These are phyloP conservation scores for Polietes domitor DNA, from an alignment of 2,888 invertebrate genomes.

Conservation along the genomic window DNA sequence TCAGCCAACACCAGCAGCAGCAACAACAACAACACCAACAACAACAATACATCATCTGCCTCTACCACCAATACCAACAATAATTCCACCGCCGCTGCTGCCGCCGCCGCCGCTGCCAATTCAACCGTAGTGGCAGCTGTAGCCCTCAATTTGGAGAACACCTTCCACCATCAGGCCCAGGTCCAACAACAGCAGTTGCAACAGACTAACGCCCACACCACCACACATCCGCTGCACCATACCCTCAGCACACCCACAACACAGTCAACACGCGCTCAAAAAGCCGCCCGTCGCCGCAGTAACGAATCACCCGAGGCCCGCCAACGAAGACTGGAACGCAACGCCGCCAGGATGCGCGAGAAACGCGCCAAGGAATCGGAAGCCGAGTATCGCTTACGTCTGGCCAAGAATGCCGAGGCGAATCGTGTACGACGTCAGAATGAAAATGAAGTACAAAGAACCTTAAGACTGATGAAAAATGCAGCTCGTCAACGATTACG, in stretches of 20 bases:
- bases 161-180: conserved; percentile 69
- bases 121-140: conserved; percentile 67
- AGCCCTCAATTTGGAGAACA: conserved; percentile 72
- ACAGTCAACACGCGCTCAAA: conserved; percentile 75
- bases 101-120: conserved; percentile 73
- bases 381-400: conserved; percentile 78
- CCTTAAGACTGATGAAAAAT: conserved; percentile 81
- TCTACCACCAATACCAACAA: conserved; percentile 63
- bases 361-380: conserved; percentile 79
- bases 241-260: conserved; percentile 72
- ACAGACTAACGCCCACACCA: conserved; percentile 55
- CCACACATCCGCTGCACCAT: conserved; percentile 76
- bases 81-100: conserved; percentile 70
- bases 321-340: conserved; percentile 78
- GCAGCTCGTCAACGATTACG: conserved; percentile 80
- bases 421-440: conserved; percentile 80
- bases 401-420: conserved; percentile 80
- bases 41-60: conserved; percentile 69
- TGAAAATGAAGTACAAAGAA: conserved; percentile 81
- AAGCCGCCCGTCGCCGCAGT: conserved; percentile 79
- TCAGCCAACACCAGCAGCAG: conserved; percentile 58
- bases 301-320: conserved; percentile 80
- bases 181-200: conserved; percentile 70
- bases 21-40: conserved; percentile 66
- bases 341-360: conserved; percentile 81